Evolutionary conservation across 2,797 vertebrate genomes (phyloP).

Genomic region (Petrocephalus schoutedeni): DNA sequence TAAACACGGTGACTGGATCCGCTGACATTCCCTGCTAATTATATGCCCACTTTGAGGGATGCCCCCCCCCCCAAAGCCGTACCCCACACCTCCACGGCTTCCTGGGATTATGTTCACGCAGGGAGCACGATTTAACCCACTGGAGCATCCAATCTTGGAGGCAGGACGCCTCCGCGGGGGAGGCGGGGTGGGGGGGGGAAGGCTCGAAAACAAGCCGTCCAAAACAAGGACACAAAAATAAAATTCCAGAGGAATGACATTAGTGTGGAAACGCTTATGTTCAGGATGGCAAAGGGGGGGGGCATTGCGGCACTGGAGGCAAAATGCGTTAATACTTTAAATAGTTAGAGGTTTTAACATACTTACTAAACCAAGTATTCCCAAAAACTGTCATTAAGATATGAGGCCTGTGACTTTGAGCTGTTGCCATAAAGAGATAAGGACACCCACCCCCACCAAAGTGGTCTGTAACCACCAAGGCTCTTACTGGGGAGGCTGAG

Average conservation of each 20-base stretch:
- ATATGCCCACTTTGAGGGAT: slow-evolving; percentile 71
- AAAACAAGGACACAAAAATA: background rate
- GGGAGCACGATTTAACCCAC: background rate
- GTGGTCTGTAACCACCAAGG: background rate
- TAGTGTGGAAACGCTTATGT: background rate
- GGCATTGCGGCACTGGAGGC: background rate
- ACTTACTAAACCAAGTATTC: slow-evolving; percentile 1
- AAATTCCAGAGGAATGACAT: background rate
- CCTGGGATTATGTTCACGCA: background rate
- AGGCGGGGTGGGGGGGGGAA: too few species aligned
- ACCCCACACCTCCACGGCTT: slow-evolving; percentile 7
- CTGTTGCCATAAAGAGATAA: background rate
- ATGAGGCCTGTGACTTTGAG: background rate
- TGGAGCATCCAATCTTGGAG: background rate
- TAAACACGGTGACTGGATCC: slow-evolving; percentile 74
- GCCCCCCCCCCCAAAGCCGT: slow-evolving; percentile 42
- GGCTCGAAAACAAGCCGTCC: background rate
- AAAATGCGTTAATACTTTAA: background rate
- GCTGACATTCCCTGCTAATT: slow-evolving; percentile 73
- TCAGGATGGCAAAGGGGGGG: background rate
- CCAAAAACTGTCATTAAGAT: background rate
- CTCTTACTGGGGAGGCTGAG: background rate
- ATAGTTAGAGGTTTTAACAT: background rate
- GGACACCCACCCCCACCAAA: background rate
- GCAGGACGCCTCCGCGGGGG: background rate